Evolutionary conservation across 2,113 vertebrate species (phyloP), one percentile per base, ranked within the genome.

Genomic region (Garra rufa): DNA sequence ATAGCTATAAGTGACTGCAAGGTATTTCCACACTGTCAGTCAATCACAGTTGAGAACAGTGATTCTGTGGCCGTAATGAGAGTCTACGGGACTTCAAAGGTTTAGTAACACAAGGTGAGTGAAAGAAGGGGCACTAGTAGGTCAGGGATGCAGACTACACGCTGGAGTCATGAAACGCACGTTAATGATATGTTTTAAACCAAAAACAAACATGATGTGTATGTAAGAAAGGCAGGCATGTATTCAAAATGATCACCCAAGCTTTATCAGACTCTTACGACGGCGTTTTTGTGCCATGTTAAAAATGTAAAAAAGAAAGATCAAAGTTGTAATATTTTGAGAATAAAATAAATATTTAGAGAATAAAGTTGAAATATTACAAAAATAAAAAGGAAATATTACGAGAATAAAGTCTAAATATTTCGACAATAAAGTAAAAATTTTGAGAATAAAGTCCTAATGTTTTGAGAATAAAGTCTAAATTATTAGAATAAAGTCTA

Each of bases 1-100:
- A 59, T 79, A 44, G 76, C 59, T 77, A 52, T 46, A 50, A 52
- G 67, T 65, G 82, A 81, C 79, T 79, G 43, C 77, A 76, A 82
- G 76, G 59, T 75, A 84, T 76, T 81, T 84, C 48, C 69, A 57
- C 65, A 78, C 71, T 85, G 83, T 85, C 86, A 85, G 73, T 85
- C 71, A 85, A 48, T 85, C 83, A 9, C 1, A 78, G 74, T 76
- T 34, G 6, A 73, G 41, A 46, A 84, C 61, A 50, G 65, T 82
- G 38, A 63, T 67, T 87, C 61, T 82, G 46, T 48, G 76, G 76
- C 78, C 17, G 28, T 85, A 70, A 77, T 82, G 83, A 85, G 83
- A 82, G 74, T 65, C 52, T 80, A 50, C 30, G 10, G 41, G 79
- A 87, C 48, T 44, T 75, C 57, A 78, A 83, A 73, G 74, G 30